These are phyloP conservation scores for Microcebus ravelobensis DNA, from an alignment of 2,113 vertebrate genomes.

Conservation along the genomic window DNA sequence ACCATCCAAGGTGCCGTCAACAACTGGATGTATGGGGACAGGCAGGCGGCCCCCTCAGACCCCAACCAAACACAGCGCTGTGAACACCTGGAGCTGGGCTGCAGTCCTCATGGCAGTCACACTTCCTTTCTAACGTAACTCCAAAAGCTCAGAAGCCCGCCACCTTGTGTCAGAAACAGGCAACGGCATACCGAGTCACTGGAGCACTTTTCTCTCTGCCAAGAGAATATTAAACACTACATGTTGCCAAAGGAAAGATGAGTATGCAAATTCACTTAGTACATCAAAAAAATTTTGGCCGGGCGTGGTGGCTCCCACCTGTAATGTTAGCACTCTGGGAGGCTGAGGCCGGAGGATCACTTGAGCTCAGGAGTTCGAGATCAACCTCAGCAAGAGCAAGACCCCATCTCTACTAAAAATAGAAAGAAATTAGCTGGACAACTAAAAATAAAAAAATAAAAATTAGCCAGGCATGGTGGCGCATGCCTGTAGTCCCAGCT, in stretches of 20 bases:
- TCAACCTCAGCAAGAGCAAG: no score
- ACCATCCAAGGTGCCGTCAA: background rate
- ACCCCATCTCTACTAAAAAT: no score
- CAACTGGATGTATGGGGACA: background rate
- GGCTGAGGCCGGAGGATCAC: no score
- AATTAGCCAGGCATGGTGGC: no score
- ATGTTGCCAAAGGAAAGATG: background rate
- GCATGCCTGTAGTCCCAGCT: no score
- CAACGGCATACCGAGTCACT: background rate
- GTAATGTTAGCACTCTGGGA: no score
- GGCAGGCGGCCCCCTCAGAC: background rate
- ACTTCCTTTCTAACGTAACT: background rate
- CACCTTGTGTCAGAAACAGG: background rate
- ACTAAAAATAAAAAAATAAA: no score
- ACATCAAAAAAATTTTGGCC: background rate
- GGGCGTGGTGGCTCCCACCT: no score
- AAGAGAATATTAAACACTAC: background rate
- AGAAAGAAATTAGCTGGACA: no score
- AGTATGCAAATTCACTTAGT: background rate
- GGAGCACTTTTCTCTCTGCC: background rate
- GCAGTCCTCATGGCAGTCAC: accelerated
- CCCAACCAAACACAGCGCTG: no score
- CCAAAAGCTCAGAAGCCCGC: background rate
- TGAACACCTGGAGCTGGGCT: background rate
- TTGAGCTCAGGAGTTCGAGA: no score